Evolutionary conservation across 2,113 vertebrate genomes (phyloP).

Genomic region (Dermatemys mawii): DNA sequence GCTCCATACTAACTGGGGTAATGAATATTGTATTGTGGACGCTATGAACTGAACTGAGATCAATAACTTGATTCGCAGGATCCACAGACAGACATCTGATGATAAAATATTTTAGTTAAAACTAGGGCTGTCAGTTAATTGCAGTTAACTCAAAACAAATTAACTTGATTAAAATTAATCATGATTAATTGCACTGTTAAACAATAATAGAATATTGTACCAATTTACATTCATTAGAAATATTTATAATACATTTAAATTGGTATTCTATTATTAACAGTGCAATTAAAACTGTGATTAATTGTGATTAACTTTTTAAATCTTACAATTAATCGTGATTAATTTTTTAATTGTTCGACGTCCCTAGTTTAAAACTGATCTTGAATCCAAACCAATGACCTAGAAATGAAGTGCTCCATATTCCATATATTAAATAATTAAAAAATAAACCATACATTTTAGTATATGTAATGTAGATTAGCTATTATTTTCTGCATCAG

Average conservation of each 20-base stretch:
- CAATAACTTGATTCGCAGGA: not conserved
- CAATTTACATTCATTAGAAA: too few species aligned
- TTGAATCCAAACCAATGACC: not conserved
- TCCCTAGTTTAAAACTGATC: too few species aligned
- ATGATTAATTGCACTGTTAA: too few species aligned
- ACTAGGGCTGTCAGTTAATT: accelerated
- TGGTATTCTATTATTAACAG: too few species aligned
- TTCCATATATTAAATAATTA: not conserved
- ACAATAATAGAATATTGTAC: too few species aligned
- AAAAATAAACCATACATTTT: not conserved
- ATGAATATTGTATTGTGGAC: not conserved
- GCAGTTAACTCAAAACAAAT: too few species aligned
- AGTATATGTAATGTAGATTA: not conserved
- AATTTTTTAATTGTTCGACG: too few species aligned
- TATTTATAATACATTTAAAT: too few species aligned
- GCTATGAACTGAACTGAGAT: not conserved
- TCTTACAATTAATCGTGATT: too few species aligned
- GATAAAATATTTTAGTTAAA: not conserved
- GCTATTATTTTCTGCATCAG: not conserved
- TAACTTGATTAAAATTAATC: too few species aligned
- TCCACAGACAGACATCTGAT: not conserved
- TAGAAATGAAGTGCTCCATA: not conserved
- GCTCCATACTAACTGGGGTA: not conserved
- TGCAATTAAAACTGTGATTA: too few species aligned
- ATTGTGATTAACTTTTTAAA: too few species aligned